These are phyloP conservation scores for Reinhardtius hippoglossoides DNA, from an alignment of 2,113 vertebrate genomes.

Conservation along the genomic window DNA sequence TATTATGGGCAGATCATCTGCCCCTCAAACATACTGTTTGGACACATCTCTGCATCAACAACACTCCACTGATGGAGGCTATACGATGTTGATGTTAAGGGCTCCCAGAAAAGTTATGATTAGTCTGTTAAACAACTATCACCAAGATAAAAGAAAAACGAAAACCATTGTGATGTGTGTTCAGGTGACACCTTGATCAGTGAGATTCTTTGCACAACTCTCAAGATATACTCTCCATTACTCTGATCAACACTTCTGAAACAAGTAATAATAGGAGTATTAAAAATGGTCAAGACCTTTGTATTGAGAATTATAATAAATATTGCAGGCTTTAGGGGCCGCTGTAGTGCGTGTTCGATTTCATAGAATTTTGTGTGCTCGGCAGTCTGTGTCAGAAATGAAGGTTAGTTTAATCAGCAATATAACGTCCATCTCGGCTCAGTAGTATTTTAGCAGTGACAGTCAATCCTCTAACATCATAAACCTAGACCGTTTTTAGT, in stretches of 20 bases:
- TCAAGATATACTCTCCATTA: neutral
- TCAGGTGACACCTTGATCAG: too few relatives aligned
- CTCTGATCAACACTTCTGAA: neutral
- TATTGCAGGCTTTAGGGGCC: constrained; percentile 1
- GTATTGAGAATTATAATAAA: neutral
- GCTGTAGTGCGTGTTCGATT: neutral
- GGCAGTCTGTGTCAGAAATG: constrained; percentile 10
- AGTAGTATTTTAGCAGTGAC: constrained; percentile 34
- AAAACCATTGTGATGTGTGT: too few relatives aligned
- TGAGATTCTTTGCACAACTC: too few relatives aligned
- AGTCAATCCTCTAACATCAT: constrained; percentile 57
- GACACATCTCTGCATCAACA: too few relatives aligned
- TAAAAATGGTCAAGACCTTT: neutral
- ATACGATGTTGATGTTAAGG: too few relatives aligned
- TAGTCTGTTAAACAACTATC: too few relatives aligned
- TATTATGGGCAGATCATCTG: too few relatives aligned
- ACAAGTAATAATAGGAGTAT: neutral
- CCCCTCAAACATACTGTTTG: too few relatives aligned
- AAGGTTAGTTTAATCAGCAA: constrained; percentile 17
- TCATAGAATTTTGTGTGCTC: neutral
- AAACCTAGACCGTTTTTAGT: constrained; percentile 66
- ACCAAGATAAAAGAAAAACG: too few relatives aligned
- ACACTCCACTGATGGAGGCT: too few relatives aligned
- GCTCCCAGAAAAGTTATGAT: too few relatives aligned
- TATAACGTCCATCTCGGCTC: constrained; percentile 25